Evolutionary conservation across 1,140 invertebrate genomes (phyloP).

Genomic region (Dreissena rostriformis): DNA sequence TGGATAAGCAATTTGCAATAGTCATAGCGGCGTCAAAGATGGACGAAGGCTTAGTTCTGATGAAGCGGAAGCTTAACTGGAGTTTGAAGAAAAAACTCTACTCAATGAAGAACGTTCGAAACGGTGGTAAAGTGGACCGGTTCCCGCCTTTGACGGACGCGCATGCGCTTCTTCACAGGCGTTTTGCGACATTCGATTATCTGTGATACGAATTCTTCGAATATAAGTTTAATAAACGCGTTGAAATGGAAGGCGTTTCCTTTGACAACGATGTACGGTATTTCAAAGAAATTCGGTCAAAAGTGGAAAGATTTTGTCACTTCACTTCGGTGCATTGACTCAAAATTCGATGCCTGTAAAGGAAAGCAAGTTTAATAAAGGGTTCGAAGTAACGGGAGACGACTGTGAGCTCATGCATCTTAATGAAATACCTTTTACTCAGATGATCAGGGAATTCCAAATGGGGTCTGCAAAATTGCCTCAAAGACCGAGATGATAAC

Average conservation of each 20-base stretch:
- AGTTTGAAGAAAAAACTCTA: conserved; percentile 78
- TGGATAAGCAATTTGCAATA: conserved; percentile 78
- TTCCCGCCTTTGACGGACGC: not conserved
- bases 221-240: conserved; percentile 39
- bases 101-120: conserved; percentile 34
- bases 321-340: no score
- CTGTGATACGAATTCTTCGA: conserved; percentile 60
- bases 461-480: no score
- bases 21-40: conserved; percentile 83
- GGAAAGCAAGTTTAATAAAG: no score
- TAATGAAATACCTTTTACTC: no score
- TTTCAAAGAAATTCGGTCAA: no score
- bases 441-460: no score
- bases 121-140: not conserved
- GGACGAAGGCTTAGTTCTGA: conserved; percentile 82
- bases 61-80: conserved; percentile 82
- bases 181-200: conserved; percentile 53
- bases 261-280: no score
- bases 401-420: no score
- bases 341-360: no score
- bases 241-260: conserved; percentile 36
- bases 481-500: no score
- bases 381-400: no score
- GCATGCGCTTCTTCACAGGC: conserved; percentile 22
- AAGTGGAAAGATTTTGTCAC: no score